Evolutionary conservation across 1,140 invertebrate genomes (phyloP).

Genomic region (Zaprionus ornatus): DNA sequence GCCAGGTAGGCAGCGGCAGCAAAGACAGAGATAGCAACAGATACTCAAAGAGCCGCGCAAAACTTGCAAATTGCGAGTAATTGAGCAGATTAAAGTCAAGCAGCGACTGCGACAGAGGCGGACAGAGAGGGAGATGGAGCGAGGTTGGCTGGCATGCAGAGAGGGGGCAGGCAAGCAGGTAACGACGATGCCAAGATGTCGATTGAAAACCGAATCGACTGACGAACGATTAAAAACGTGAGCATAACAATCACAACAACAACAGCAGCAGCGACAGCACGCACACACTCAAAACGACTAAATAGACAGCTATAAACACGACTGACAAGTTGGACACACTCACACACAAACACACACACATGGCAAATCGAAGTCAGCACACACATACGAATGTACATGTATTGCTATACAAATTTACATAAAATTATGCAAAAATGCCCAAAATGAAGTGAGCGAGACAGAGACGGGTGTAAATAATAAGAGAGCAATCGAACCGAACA

Average conservation of each 20-base stretch:
- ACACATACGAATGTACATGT: not conserved
- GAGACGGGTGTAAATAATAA: conserved; percentile 35
- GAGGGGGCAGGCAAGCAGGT: conserved; percentile 34
- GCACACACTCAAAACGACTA: conserved; percentile 44
- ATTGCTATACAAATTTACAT: conserved; percentile 71
- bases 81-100: conserved; percentile 83
- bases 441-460: conserved; percentile 40
- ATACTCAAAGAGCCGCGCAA: conserved; percentile 44
- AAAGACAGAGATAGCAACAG: conserved; percentile 17
- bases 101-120: conserved; percentile 51
- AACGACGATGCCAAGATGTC: conserved; percentile 53
- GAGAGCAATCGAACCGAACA: conserved; percentile 44
- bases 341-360: conserved; percentile 6
- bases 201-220: conserved; percentile 67
- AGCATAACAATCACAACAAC: conserved; percentile 69
- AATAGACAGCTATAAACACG: conserved; percentile 64
- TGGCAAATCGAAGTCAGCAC: conserved; percentile 23
- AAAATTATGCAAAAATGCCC: conserved; percentile 76
- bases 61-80: conserved; percentile 83
- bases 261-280: conserved; percentile 30
- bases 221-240: conserved; percentile 75
- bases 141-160: conserved; percentile 5
- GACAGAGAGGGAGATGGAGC: conserved; percentile 25
- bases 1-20: conserved; percentile 24
- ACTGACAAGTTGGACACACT: conserved; percentile 60